phyloP scores from a whole-genome alignment of 2,113 vertebrate species.

The Neolamprologus devosi region DNA sequence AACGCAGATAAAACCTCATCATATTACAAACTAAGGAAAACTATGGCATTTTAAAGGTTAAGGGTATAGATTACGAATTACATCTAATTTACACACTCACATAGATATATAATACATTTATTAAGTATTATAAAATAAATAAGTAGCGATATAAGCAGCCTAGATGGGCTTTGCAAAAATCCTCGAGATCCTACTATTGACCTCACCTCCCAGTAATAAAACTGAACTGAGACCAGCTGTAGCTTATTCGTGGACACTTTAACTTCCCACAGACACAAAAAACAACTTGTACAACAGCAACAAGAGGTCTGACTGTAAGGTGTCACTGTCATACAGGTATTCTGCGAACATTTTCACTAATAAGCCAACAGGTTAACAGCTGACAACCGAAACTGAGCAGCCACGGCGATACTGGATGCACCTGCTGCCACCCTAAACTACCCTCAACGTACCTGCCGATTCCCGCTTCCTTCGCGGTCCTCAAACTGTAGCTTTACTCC shows the following conservation, averaged over 20 bases:
- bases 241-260: not conserved
- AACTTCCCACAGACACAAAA: not conserved
- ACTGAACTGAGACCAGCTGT: not conserved
- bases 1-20: not conserved
- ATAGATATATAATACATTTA: not conserved
- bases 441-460: slow-evolving; percentile 49
- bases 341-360: not conserved
- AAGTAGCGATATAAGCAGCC: not conserved
- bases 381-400: slow-evolving; percentile 51
- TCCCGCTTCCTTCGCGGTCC: not conserved
- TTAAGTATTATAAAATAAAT: not conserved
- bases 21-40: not conserved
- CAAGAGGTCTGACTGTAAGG: not conserved
- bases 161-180: not conserved
- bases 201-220: not conserved
- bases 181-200: not conserved
- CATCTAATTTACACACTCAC: not conserved
- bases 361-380: not conserved
- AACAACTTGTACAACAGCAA: not conserved
- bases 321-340: not conserved
- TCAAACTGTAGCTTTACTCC: not conserved
- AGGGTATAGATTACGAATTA: not conserved
- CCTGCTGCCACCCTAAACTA: not conserved
- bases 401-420: slow-evolving; percentile 31
- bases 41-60: not conserved